Conservation (phyloP, 64 coral and sea anemone species). For the Stichodactyla mertensii region DNA sequence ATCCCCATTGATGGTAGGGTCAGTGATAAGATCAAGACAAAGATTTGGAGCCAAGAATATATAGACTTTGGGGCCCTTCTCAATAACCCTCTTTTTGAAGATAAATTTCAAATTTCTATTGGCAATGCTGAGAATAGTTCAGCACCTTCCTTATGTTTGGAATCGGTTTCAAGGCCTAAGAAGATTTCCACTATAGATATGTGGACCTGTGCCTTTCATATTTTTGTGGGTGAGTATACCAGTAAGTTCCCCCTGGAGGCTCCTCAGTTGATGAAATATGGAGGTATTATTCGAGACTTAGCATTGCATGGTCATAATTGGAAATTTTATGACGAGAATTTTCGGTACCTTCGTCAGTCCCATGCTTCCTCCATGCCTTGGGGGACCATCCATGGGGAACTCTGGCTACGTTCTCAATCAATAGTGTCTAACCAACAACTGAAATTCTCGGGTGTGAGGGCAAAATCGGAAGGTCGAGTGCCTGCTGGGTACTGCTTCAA, state of each 20-base stretch:
- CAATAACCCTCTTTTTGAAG: conserved; percentile 5
- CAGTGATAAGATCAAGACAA: conserved; percentile 26
- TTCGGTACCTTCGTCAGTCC: neutral
- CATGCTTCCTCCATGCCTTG: neutral
- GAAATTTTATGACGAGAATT: conserved; percentile 38
- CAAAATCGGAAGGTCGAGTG: neutral
- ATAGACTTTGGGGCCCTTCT: neutral
- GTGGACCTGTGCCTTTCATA: conserved; percentile 23
- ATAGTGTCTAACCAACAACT: neutral
- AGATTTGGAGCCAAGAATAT: conserved; percentile 40
- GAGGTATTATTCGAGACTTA: no score
- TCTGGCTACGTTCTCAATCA: conserved; percentile 25
- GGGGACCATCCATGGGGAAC: neutral
- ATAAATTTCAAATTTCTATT: conserved; percentile 19
- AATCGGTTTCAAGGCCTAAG: neutral
- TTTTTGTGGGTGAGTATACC: conserved; percentile 36
- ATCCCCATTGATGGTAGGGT: conserved; percentile 38
- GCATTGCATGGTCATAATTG: conserved; percentile 2
- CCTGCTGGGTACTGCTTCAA: neutral
- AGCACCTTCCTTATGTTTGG: neutral
- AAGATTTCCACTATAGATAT: neutral
- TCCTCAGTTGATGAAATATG: no score
- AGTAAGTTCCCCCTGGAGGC: neutral
- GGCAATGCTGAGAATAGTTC: neutral
- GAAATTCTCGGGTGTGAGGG: neutral